These are phyloP conservation scores for Meda fulgida DNA, from an alignment of 2,797 vertebrate genomes.

Conservation along the genomic window DNA sequence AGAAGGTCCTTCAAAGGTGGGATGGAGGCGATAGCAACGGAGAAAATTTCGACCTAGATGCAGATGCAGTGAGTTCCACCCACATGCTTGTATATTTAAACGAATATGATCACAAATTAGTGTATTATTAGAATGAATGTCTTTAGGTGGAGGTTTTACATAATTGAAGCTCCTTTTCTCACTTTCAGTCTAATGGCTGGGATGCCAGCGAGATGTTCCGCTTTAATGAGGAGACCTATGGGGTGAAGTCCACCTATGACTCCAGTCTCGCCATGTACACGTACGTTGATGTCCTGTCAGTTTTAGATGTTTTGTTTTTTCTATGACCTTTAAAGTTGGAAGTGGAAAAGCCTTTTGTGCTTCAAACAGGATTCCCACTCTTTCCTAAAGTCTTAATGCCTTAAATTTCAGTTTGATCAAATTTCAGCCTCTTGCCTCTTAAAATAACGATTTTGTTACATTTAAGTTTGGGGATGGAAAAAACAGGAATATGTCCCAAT, in stretches of 20 bases:
- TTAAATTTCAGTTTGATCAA: background rate
- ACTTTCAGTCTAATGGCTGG: slow-evolving; percentile 89
- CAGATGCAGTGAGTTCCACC: slow-evolving; percentile 82
- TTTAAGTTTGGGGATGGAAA: background rate
- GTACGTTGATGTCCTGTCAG: slow-evolving; percentile 75
- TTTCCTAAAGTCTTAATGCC: background rate
- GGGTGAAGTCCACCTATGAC: slow-evolving; percentile 92
- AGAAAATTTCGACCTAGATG: slow-evolving; percentile 89
- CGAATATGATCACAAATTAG: background rate
- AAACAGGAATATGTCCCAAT: background rate
- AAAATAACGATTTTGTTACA: background rate
- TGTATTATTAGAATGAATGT: background rate
- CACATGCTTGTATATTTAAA: background rate
- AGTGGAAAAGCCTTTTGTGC: background rate
- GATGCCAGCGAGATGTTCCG: slow-evolving; percentile 96
- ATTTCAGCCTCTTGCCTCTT: background rate
- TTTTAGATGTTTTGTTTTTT: background rate
- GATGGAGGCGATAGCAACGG: slow-evolving; percentile 91
- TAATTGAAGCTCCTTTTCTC: background rate
- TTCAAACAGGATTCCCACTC: background rate
- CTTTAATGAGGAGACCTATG: slow-evolving; percentile 92
- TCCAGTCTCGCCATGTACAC: slow-evolving; percentile 92
- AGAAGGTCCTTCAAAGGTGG: slow-evolving; percentile 92
- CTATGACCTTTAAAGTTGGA: background rate
- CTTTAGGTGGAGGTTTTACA: background rate